These are phyloP conservation scores for Thamnaconus septentrionalis DNA, from an alignment of 2,113 vertebrate genomes.

Conservation along the genomic window DNA sequence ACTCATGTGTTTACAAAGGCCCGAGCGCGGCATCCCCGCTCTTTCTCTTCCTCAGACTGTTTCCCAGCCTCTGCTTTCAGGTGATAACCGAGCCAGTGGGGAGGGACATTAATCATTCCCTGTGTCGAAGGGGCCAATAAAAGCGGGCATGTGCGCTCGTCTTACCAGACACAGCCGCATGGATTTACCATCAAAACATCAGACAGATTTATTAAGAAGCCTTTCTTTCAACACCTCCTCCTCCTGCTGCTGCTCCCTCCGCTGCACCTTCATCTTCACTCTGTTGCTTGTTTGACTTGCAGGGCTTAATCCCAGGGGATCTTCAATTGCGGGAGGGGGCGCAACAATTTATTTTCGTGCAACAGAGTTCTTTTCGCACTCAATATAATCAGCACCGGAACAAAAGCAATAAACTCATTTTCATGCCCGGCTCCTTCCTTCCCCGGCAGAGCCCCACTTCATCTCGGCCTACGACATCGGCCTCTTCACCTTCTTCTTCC, in stretches of 20 bases:
- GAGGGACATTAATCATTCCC: slow-evolving; percentile 27
- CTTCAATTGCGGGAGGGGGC: not conserved
- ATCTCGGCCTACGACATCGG: slow-evolving; percentile 94
- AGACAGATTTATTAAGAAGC: slow-evolving; percentile 46
- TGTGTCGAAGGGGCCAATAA: slow-evolving; percentile 33
- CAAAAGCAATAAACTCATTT: slow-evolving; percentile 7
- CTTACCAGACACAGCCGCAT: slow-evolving; percentile 48
- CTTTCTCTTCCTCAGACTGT: slow-evolving; percentile 23
- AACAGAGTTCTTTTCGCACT: slow-evolving; percentile 16
- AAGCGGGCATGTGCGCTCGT: slow-evolving; percentile 25
- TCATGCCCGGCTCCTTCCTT: slow-evolving; percentile 4
- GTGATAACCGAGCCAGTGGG: slow-evolving; percentile 24
- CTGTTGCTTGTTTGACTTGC: slow-evolving; percentile 42
- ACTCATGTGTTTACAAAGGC: not conserved
- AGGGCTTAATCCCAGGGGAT: not conserved
- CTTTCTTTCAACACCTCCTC: slow-evolving; percentile 24
- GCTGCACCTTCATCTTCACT: slow-evolving; percentile 7
- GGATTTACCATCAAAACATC: slow-evolving; percentile 65
- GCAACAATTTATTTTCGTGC: not conserved
- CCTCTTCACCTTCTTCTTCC: slow-evolving; percentile 94
- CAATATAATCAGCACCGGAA: slow-evolving; percentile 16
- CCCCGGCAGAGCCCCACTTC: slow-evolving; percentile 88
- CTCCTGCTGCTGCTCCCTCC: slow-evolving; percentile 2
- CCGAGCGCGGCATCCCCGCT: slow-evolving; percentile 20
- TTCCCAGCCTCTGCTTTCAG: slow-evolving; percentile 23